phyloP scores from a whole-genome alignment of 2,888 invertebrate species.

The Idaea dimidiata region DNA sequence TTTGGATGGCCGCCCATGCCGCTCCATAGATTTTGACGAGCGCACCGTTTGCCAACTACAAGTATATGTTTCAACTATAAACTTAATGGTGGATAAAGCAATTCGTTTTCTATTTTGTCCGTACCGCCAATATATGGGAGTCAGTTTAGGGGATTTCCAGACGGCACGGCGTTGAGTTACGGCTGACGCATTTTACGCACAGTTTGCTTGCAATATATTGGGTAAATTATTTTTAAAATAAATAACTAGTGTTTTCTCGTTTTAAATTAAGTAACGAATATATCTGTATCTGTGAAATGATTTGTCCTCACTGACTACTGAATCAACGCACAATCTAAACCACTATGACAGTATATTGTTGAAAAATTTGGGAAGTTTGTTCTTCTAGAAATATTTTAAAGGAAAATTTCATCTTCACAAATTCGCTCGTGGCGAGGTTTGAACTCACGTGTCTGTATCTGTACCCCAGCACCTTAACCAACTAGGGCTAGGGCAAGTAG shows the following conservation, averaged over 20 bases:
- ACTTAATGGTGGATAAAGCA: constrained; percentile 28
- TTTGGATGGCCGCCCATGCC: constrained; percentile 27
- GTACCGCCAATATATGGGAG: constrained; percentile 18
- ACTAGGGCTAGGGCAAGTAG: too few relatives aligned
- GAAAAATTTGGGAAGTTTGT: too few relatives aligned
- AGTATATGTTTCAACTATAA: constrained; percentile 31
- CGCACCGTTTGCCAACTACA: constrained; percentile 28
- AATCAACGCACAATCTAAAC: too few relatives aligned
- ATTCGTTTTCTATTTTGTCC: constrained; percentile 30
- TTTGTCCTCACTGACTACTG: too few relatives aligned
- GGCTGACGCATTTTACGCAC: constrained; percentile 10
- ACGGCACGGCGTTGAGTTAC: constrained; percentile 7
- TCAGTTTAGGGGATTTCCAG: not conserved
- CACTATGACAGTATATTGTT: too few relatives aligned
- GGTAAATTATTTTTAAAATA: not conserved
- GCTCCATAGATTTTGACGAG: constrained; percentile 31
- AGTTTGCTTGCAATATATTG: not conserved
- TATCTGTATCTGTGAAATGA: too few relatives aligned
- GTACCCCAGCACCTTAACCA: too few relatives aligned
- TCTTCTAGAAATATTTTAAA: too few relatives aligned
- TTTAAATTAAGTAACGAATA: not conserved
- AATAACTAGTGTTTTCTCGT: not conserved
- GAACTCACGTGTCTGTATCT: too few relatives aligned
- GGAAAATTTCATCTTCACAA: too few relatives aligned
- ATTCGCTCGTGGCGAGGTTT: too few relatives aligned